Conservation (phyloP, 2,797 vertebrate genomes). For the Vespertilio murinus region DNA sequence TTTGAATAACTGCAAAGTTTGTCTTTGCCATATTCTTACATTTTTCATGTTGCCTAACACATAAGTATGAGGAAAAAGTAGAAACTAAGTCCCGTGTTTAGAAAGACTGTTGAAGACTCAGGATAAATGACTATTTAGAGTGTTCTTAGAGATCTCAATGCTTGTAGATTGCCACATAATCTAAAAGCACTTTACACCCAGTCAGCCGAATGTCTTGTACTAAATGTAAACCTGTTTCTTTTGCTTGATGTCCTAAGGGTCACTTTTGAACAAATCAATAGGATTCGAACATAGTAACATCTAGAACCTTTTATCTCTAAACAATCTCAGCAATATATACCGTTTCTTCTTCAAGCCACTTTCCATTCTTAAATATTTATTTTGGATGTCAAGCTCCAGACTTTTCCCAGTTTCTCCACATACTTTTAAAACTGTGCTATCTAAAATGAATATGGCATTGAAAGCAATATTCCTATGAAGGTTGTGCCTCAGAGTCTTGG, state of each 20-base stretch:
- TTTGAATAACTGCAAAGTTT: slow-evolving; percentile 3
- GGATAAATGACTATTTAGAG: neutral
- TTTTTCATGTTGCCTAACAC: slow-evolving; percentile 16
- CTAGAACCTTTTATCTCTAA: neutral
- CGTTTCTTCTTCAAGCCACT: neutral
- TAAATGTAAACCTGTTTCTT: slow-evolving; percentile 1
- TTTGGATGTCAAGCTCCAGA: neutral
- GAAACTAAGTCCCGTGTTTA: neutral
- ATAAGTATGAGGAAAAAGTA: neutral
- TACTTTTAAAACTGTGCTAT: slow-evolving; percentile 27
- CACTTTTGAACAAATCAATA: neutral
- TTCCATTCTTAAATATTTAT: neutral
- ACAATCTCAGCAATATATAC: neutral
- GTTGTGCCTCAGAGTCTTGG: neutral
- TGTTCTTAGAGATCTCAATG: neutral
- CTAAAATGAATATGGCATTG: neutral
- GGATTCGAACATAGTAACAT: slow-evolving; percentile 9
- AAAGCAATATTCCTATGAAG: neutral
- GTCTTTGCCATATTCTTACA: neutral
- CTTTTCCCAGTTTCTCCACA: neutral
- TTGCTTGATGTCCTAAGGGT: slow-evolving; percentile 12
- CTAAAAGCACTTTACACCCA: slow-evolving; percentile 29
- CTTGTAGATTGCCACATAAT: neutral
- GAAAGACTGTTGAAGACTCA: neutral
- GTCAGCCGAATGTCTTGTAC: neutral